phyloP scores from a whole-genome alignment of 2,113 vertebrate genomes.

The Sporophila hypoxantha region DNA sequence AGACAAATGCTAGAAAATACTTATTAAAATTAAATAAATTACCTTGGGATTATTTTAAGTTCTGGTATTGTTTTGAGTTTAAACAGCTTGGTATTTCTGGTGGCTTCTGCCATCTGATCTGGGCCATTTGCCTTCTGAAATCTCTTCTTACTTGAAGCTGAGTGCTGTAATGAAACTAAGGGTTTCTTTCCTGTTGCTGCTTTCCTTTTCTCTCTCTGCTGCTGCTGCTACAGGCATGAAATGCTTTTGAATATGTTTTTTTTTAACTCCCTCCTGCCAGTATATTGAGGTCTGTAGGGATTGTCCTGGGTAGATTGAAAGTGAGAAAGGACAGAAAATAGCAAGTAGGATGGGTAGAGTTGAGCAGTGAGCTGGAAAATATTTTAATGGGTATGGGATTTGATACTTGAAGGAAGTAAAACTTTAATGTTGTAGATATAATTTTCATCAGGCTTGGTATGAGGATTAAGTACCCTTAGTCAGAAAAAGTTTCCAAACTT shows the following conservation, averaged over 20 bases:
- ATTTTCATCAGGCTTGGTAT: neutral
- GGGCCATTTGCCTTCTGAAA: neutral
- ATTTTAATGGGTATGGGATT: constrained; percentile 2
- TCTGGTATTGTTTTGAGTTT: neutral
- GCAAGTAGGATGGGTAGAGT: neutral
- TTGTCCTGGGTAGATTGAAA: neutral
- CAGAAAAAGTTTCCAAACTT: neutral
- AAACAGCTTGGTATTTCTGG: neutral
- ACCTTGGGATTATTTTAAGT: neutral
- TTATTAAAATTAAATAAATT: neutral
- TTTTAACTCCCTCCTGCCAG: neutral
- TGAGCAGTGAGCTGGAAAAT: constrained; percentile 3
- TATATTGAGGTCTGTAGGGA: neutral
- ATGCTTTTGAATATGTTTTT: neutral
- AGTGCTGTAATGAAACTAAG: neutral
- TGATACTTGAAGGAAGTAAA: constrained; percentile 19
- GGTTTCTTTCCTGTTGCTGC: neutral
- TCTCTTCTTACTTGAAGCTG: neutral
- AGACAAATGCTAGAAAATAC: neutral
- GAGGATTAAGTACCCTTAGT: neutral
- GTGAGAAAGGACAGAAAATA: neutral
- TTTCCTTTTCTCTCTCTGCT: neutral
- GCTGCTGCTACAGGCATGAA: neutral
- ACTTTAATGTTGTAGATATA: neutral
- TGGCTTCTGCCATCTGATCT: neutral